Evolutionary conservation across 2,797 vertebrate genomes (phyloP).

Genomic region (Artibeus lituratus): DNA sequence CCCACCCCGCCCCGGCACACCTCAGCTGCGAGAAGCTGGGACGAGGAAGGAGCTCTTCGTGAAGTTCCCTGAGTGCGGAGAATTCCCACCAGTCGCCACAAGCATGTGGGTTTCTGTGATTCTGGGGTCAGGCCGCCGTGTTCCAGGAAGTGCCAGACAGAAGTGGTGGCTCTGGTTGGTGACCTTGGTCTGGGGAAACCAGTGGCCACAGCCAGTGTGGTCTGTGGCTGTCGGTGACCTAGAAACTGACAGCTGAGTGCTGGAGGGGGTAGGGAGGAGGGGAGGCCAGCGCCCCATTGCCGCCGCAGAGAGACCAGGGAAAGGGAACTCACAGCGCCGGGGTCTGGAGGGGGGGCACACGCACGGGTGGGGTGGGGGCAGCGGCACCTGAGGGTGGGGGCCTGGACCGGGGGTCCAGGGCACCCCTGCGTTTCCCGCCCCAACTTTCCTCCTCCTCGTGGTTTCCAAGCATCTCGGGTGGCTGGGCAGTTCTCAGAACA

Average conservation of each 20-base stretch:
- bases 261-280: not conserved
- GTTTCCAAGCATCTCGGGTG: not conserved
- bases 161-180: conserved; percentile 75
- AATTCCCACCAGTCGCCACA: not conserved
- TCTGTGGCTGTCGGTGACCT: conserved; percentile 49
- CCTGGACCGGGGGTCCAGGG: not conserved
- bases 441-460: rapidly evolving
- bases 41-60: not conserved
- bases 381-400: not conserved
- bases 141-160: conserved; percentile 78
- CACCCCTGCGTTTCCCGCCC: rapidly evolving
- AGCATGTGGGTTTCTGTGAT: not conserved
- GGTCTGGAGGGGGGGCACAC: rapidly evolving
- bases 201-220: not conserved
- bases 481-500: not conserved
- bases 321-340: not conserved
- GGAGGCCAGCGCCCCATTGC: rapidly evolving
- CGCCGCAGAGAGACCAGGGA: not conserved
- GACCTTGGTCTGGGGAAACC: conserved; percentile 41
- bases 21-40: not conserved
- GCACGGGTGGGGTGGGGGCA: rapidly evolving
- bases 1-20: rapidly evolving
- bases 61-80: not conserved
- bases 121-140: conserved; percentile 44
- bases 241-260: not conserved